Conservation (phyloP, 2,113 vertebrate genomes). For the Campylomormyrus tamandua region DNA sequence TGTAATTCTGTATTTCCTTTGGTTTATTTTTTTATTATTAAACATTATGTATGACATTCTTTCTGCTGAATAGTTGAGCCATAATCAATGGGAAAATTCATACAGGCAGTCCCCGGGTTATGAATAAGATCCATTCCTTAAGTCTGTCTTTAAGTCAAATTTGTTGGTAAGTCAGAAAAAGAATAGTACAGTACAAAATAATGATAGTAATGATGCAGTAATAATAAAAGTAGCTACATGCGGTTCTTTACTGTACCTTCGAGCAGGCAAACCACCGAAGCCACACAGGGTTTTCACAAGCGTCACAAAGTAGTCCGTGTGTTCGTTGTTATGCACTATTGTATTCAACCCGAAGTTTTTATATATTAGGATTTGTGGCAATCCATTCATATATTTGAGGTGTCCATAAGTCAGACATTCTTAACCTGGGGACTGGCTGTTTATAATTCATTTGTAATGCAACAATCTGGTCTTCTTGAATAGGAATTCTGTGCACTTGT, state of each 20-base stretch:
- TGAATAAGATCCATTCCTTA: not conserved
- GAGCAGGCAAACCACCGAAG: not conserved
- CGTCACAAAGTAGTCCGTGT: not conserved
- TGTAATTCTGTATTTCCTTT: not conserved
- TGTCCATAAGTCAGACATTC: not conserved
- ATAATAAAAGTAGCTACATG: not conserved
- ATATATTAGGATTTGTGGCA: not conserved
- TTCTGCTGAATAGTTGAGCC: not conserved
- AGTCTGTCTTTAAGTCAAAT: not conserved
- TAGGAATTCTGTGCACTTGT: not conserved
- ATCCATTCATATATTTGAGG: not conserved
- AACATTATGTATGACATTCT: not conserved
- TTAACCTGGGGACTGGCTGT: not conserved
- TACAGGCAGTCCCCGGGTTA: not conserved
- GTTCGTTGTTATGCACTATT: not conserved
- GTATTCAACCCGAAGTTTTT: not conserved
- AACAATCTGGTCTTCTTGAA: not conserved
- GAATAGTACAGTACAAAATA: not conserved
- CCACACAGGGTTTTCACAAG: not conserved
- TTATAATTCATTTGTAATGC: not conserved
- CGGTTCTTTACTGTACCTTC: not conserved
- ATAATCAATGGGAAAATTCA: not conserved
- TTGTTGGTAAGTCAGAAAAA: not conserved
- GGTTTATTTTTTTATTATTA: not conserved
- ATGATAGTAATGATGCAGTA: not conserved